Conservation (phyloP, 2,797 vertebrate genomes). For the Ctenopoma multispine region DNA sequence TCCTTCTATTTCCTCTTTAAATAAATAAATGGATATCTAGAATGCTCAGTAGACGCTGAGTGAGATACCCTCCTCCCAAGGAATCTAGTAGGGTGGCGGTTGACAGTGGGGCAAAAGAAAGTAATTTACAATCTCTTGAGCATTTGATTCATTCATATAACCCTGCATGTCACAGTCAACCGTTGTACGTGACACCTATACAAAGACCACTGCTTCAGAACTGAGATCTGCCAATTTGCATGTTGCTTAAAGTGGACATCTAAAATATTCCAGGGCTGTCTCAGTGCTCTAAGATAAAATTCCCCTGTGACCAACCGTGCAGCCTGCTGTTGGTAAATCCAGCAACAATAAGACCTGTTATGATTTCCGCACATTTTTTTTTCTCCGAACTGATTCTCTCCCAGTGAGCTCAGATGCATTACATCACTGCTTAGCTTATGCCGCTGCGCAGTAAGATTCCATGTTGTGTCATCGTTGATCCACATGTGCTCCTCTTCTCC, state of each 20-base stretch:
- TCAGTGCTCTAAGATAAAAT: conserved; percentile 40
- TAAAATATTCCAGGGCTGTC: conserved; percentile 31
- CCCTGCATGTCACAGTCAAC: conserved; percentile 68
- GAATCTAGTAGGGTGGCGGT: conserved; percentile 35
- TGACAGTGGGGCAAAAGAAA: conserved; percentile 52
- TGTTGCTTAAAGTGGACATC: conserved; percentile 60
- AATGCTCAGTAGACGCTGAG: conserved; percentile 71
- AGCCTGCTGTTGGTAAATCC: conserved; percentile 47
- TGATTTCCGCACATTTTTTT: conserved; percentile 49
- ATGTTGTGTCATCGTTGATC: conserved; percentile 78
- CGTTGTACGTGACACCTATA: conserved; percentile 72
- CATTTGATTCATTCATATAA: conserved; percentile 79
- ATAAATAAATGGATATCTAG: conserved; percentile 84
- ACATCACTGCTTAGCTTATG: conserved; percentile 74
- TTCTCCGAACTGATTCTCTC: conserved; percentile 37
- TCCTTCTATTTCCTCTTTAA: conserved; percentile 84
- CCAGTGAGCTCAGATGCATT: conserved; percentile 75
- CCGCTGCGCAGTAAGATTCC: conserved; percentile 75
- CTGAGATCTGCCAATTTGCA: conserved; percentile 54
- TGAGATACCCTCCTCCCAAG: conserved; percentile 69
- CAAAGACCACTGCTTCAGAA: conserved; percentile 59
- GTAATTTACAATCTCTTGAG: conserved; percentile 74
- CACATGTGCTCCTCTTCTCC: conserved; percentile 72
- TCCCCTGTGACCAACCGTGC: conserved; percentile 37
- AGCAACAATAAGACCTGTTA: conserved; percentile 53